Base-by-base conservation (phyloP, 1,140 invertebrate genomes). In the Dendrolimus kikuchii region DNA sequence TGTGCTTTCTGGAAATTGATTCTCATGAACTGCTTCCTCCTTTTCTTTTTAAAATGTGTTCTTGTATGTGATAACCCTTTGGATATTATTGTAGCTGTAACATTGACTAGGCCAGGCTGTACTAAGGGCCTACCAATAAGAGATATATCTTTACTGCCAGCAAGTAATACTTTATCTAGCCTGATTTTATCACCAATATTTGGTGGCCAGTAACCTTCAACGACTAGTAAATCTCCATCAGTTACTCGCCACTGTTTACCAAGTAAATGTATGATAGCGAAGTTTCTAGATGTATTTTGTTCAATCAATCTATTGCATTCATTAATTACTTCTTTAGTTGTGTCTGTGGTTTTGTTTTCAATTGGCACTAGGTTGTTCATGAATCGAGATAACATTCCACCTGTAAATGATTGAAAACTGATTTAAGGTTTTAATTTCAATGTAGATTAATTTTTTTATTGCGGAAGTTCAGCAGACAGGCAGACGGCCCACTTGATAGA, bases 171-270 rank as follows among this genome's bases (percentile, higher is more conserved):
- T 89, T 98, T 98, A 66, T 98, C 95, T 41, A 98, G 80, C 60
- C 90, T 92, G 46, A 98, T 91, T 80, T 92, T 85, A 75, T 98
- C 96, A 0, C 95, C 95, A 60, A 92, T 89, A 47, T 90, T 91
- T 6, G 96, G 96, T 9, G 94, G 91, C 93, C 96, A 97, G 63
- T 93, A 91, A 2, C 93, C 93, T 76, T 95, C 91, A 5, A 98
- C 86, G 2, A 97, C 86, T 43, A 99, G 89, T 2, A 98, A 83
- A 86, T 98, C 97, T 46, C 94, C 95, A 43, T 92, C 88, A 4
- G 96, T 98, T 0, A 98, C 88, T 88, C 96, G 95, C 72, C 92
- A 94, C 74, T 98, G 96, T 80, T 93, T 95, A 4, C 95, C 95
- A 60, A 90, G 88, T 6, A 98, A 55, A 66, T 96, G 92, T 5